Percentiles rank a stretch among this genome's conserved stretches.
phyloP scores from a whole-genome alignment of 1,140 invertebrate genomes.

The Orussus abietinus region DNA sequence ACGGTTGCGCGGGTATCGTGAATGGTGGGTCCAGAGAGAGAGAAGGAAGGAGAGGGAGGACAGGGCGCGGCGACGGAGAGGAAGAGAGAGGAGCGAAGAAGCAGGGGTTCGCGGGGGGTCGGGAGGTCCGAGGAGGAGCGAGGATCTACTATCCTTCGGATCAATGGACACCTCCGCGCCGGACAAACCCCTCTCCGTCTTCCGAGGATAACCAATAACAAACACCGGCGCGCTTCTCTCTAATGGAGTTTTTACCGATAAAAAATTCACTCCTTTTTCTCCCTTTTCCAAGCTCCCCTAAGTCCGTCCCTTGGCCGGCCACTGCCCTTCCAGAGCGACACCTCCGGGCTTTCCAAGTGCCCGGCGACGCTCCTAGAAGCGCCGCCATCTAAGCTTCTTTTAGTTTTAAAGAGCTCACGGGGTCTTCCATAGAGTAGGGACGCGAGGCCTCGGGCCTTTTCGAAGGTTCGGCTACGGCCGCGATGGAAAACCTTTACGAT shows the following conservation, averaged over 20 bases:
- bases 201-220: slow-evolving; percentile 51
- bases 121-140: slow-evolving; percentile 23
- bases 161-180: slow-evolving; percentile 44
- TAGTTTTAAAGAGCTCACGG: too few relatives aligned
- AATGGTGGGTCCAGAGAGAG: slow-evolving; percentile 15
- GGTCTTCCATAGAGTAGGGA: too few relatives aligned
- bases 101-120: slow-evolving; percentile 16
- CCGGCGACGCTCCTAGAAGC: too few relatives aligned
- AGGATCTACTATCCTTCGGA: slow-evolving; percentile 41
- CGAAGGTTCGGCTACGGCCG: too few relatives aligned
- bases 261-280: slow-evolving; percentile 49
- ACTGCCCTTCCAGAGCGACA: too few relatives aligned
- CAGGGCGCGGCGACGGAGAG: slow-evolving; percentile 7
- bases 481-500: too few relatives aligned
- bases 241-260: slow-evolving; percentile 54
- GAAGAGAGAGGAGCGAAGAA: slow-evolving; percentile 9
- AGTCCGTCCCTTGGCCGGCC: too few relatives aligned
- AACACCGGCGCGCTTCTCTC: slow-evolving; percentile 45
- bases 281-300: too few relatives aligned
- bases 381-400: too few relatives aligned
- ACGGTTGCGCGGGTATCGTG: slow-evolving; percentile 25
- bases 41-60: slow-evolving; percentile 23
- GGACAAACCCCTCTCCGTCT: slow-evolving; percentile 35
- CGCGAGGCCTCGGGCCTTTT: too few relatives aligned
- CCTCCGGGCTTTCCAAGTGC: too few relatives aligned